These are phyloP conservation scores for Lordiphosa clarofinis DNA, from an alignment of 1,140 invertebrate species.

Conservation along the genomic window DNA sequence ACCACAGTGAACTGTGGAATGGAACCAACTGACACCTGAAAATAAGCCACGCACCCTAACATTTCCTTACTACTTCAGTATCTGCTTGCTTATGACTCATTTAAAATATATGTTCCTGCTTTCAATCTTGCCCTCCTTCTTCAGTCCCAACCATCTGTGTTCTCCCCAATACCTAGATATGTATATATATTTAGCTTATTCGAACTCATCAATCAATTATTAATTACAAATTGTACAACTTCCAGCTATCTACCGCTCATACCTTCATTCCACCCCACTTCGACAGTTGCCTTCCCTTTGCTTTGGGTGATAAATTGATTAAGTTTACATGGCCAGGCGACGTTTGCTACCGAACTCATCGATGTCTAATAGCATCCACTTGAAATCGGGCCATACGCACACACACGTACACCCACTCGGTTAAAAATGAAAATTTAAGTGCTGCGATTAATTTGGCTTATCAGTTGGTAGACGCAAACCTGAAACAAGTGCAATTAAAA, in stretches of 20 bases:
- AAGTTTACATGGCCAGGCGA: slow-evolving; percentile 53
- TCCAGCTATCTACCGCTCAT: background rate
- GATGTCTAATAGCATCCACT: slow-evolving; percentile 15
- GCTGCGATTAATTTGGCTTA: slow-evolving; percentile 77
- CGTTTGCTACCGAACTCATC: slow-evolving; percentile 10
- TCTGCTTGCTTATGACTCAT: no score
- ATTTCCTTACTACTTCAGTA: no score
- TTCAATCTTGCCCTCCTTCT: no score
- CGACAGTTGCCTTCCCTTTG: background rate
- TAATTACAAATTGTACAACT: slow-evolving; percentile 64
- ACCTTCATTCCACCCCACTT: background rate
- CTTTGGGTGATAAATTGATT: slow-evolving; percentile 62
- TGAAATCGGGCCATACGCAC: slow-evolving; percentile 27
- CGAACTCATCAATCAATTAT: slow-evolving; percentile 72
- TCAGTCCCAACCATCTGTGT: slow-evolving; percentile 4
- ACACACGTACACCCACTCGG: slow-evolving; percentile 25
- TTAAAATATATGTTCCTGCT: no score
- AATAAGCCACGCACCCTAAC: no score
- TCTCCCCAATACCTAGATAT: background rate
- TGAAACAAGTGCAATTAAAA: slow-evolving; percentile 76
- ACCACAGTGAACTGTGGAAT: no score
- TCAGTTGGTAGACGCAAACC: slow-evolving; percentile 36
- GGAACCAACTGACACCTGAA: no score
- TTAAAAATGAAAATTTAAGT: slow-evolving; percentile 77
- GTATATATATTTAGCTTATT: slow-evolving; percentile 30